These are phyloP conservation scores for Naso thynnoides DNA, from an alignment of 2,797 vertebrate species.

Conservation along the genomic window DNA sequence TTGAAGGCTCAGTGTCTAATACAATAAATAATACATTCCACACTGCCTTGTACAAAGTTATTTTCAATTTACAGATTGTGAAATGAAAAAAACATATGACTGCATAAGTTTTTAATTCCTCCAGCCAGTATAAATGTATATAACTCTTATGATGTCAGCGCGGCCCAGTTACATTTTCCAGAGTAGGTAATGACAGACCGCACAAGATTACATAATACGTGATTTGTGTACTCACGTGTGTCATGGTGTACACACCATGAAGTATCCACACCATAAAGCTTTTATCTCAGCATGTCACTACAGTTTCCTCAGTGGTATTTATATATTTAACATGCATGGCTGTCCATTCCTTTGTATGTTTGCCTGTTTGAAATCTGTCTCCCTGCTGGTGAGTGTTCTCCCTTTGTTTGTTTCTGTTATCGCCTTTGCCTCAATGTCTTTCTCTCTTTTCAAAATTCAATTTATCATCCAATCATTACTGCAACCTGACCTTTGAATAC, in stretches of 20 bases:
- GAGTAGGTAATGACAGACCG: conserved; percentile 42
- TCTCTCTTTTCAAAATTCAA: conserved; percentile 5
- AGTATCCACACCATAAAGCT: conserved; percentile 51
- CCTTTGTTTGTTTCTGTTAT: conserved; percentile 16
- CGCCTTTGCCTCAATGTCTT: conserved; percentile 26
- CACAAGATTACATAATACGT: conserved; percentile 40
- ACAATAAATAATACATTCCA: conserved; percentile 1
- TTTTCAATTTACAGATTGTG: conserved; percentile 9
- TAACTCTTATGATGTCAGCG: conserved; percentile 30
- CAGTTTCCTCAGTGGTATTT: conserved; percentile 52
- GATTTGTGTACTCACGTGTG: conserved; percentile 42
- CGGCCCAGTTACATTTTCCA: conserved; percentile 35
- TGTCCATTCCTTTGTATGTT: conserved; percentile 37
- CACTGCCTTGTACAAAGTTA: neutral
- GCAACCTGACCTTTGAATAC: conserved; percentile 7
- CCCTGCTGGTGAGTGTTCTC: conserved; percentile 26
- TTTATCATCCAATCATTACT: conserved; percentile 17
- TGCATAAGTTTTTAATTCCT: conserved; percentile 2
- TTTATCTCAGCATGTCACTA: conserved; percentile 59
- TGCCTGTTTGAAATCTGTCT: conserved; percentile 41
- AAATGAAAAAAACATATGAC: neutral
- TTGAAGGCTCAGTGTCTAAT: neutral
- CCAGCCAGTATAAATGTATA: conserved; percentile 25
- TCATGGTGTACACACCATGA: conserved; percentile 37
- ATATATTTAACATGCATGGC: conserved; percentile 39